Base-by-base conservation (phyloP, 2,888 invertebrate species). In the Caenorhabditis sulstoni region DNA sequence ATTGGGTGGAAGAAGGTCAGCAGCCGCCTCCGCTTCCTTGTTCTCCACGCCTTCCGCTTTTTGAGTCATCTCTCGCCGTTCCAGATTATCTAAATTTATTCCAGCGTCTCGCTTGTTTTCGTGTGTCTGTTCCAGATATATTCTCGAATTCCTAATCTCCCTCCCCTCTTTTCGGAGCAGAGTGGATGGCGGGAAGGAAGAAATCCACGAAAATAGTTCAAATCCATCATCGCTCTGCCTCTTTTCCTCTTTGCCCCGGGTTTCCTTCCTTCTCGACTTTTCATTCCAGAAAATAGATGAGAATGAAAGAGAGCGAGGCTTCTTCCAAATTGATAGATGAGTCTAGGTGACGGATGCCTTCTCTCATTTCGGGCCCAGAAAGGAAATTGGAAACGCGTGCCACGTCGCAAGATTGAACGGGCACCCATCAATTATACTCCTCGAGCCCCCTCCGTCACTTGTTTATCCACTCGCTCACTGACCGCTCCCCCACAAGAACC, bases 51-150 rank as follows among this genome's bases (percentile, higher is more conserved):
- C 44, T 53, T 45, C 12, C 16, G 14, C 14, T 50, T 37, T 55
- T 53, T 49, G 18, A 62, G 41, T 57, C 62, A 57, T 53, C 61
- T 53, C 61, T 50, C 49, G 20, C 7, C 9, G 29, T 37, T 53
- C 62, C 62, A 71, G 71, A 71, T 71, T 64, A 71, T 71, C 62
- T 57, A 62, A 71, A 71, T 71, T 71, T 64, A 71, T 71, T 71
- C 70, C 41, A 8, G 11, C 12, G 3, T 41, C 14, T 11, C 41
- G 61, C 70, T 62, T 64, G 70, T 70, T 62, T 71, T 64, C 22
- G 55, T 64, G 62, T 61, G 39, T 71, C 71, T 45, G 49, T 71
- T 71, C 62, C 71, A 71, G 71, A 71, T 71, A 55, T 62, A 57
- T 61, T 71, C 29, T 29, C 70, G 61, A 59, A 61, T 70, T 55